Base-by-base conservation (phyloP, 2,797 vertebrate species). In the Enteromius viviparus region DNA sequence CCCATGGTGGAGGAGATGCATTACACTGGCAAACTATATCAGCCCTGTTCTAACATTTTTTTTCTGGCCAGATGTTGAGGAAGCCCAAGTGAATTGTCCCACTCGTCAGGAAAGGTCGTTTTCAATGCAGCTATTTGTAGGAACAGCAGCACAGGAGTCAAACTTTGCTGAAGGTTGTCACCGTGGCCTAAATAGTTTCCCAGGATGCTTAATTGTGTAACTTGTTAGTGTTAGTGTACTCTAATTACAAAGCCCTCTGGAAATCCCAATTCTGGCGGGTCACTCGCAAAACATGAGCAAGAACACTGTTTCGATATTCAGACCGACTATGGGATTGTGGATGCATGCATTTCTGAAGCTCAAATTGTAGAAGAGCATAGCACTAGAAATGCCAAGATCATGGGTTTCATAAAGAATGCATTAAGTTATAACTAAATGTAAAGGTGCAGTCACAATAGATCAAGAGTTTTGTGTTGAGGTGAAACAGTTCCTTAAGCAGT, bases 21-120 rank as follows among this genome's bases (percentile, higher is more conserved):
- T 89, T 88, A 81, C 86, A 82, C 78, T 62, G 84, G 77, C 74
- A 68, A 72, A 76, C 74, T 55, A 70, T 42, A 69, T 83, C 37
- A n/a, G 78, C 79, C 69, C 64, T 29, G 60, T 81, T 42, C 79
- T 79, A 71, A 71, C 42, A 21, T 42, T 40, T 40, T 42, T 60
- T 71, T 80, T 53, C 69, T 64, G 58, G 65, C 85, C 87, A 88
- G 87, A 86, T 86, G 87, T 87, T 81, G 79, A 72, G 58, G 69
- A 76, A 75, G 53, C 75, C 81, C 51, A 40, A 58, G 74, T 76
- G 82, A 80, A 85, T 81, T 76, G 82, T 80, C 70, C 53, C 78
- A 72, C 84, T 53, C 23, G 60, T 74, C 21, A 80, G 76, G 45
- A 64, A 69, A 80, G 75, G 82, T 79, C 65, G n/a, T 80, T 86